These are phyloP conservation scores for Drosophila ananassae DNA, from an alignment of 1,140 invertebrate species.

Conservation along the genomic window DNA sequence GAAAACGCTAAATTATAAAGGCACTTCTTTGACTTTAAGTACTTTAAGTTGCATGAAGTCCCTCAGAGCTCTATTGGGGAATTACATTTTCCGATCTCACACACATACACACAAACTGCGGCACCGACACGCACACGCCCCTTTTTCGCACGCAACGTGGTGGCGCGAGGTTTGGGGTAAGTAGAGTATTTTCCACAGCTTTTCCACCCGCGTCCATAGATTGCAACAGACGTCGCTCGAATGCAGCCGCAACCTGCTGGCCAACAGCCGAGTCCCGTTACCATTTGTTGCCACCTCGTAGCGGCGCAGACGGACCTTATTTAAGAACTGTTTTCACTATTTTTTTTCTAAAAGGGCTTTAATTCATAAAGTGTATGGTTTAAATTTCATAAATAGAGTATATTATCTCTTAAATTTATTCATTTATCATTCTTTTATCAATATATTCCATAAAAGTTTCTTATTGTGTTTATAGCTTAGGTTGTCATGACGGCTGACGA, in stretches of 20 bases:
- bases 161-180: constrained; percentile 21
- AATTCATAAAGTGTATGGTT: background rate
- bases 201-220: constrained; percentile 52
- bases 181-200: constrained; percentile 23
- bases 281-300: constrained; percentile 27
- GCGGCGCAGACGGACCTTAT: background rate
- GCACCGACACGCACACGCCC: constrained; percentile 37
- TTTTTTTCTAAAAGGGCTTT: background rate
- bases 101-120: constrained; percentile 21
- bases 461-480: no score
- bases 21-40: constrained; percentile 35
- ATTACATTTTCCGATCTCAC: constrained; percentile 22
- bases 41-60: constrained; percentile 27
- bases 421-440: background rate
- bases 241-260: constrained; percentile 67
- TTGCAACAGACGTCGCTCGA: constrained; percentile 71
- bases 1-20: constrained; percentile 35
- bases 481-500: background rate
- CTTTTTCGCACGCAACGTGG: constrained; percentile 50
- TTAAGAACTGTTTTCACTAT: background rate
- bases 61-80: constrained; percentile 12
- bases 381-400: background rate
- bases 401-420: no score
- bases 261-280: constrained; percentile 29
- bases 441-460: no score